Conservation (phyloP, 2,888 invertebrate species). For the Baronia brevicornis region DNA sequence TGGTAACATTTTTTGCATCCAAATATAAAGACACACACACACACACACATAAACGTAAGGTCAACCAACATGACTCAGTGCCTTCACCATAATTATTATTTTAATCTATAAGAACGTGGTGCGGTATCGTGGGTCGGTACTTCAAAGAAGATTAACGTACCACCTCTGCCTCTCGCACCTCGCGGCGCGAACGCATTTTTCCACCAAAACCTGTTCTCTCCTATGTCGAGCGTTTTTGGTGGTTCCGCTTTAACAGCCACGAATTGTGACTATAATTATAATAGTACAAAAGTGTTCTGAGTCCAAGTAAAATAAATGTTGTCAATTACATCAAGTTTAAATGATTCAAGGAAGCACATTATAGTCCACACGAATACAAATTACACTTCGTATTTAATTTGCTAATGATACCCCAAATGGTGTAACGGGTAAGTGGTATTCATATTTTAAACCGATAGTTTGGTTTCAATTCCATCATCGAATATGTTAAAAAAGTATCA, state of each 20-base stretch:
- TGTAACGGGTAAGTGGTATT: no score
- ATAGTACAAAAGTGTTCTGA: constrained; percentile 45
- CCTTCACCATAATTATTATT: constrained; percentile 22
- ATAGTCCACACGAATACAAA: no score
- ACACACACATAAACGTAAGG: not conserved
- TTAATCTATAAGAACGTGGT: constrained; percentile 25
- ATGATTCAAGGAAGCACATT: no score
- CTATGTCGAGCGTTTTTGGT: constrained; percentile 51
- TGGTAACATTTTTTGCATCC: constrained; percentile 4
- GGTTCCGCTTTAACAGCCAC: constrained; percentile 60
- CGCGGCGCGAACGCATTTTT: constrained; percentile 51
- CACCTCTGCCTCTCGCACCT: constrained; percentile 49
- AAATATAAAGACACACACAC: not conserved
- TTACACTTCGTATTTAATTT: no score
- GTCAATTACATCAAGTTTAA: no score
- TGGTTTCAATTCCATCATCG: no score
- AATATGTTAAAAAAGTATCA: no score
- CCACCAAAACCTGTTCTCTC: constrained; percentile 59
- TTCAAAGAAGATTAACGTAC: constrained; percentile 60
- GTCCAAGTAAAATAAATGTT: constrained; percentile 24
- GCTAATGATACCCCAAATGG: no score
- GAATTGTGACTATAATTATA: constrained; percentile 63
- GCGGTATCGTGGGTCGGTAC: constrained; percentile 44
- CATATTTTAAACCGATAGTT: no score
- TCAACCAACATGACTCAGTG: not conserved